Evolutionary conservation across 2,888 invertebrate genomes (phyloP).

Genomic region (Tachina lurida): DNA sequence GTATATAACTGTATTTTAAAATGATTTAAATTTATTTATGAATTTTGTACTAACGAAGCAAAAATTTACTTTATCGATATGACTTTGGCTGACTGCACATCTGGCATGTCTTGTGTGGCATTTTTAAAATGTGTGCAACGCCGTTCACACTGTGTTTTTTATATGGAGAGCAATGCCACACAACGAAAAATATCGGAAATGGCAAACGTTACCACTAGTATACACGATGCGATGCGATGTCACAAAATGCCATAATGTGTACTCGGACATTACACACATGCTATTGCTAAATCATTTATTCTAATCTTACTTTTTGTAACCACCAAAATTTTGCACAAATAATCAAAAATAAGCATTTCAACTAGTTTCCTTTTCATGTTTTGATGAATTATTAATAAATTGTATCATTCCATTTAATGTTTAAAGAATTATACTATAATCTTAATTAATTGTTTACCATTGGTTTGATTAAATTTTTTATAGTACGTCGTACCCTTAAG

Average conservation of each 20-base stretch:
- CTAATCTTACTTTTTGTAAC: not conserved
- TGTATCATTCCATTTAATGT: not conserved
- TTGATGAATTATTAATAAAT: not conserved
- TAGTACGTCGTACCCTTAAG: slow-evolving; percentile 92
- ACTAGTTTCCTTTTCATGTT: not conserved
- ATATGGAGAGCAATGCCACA: too few species aligned
- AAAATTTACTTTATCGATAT: not conserved
- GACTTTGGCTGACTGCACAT: not conserved
- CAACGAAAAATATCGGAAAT: too few species aligned
- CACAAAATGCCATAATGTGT: too few species aligned
- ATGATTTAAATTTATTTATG: too few species aligned
- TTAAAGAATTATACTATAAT: not conserved
- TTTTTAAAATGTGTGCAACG: too few species aligned
- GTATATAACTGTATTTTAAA: not conserved
- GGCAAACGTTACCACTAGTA: too few species aligned
- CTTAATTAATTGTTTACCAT: not conserved
- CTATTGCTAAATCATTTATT: not conserved
- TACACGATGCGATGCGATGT: too few species aligned
- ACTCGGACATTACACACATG: too few species aligned
- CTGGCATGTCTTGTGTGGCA: not conserved
- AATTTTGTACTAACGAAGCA: too few species aligned
- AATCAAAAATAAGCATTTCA: not conserved
- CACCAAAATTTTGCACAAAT: not conserved
- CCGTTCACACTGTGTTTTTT: too few species aligned
- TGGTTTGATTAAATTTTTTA: slow-evolving; percentile 11